phyloP scores from a whole-genome alignment of 2,888 invertebrate genomes.

The Abrostola tripartita region DNA sequence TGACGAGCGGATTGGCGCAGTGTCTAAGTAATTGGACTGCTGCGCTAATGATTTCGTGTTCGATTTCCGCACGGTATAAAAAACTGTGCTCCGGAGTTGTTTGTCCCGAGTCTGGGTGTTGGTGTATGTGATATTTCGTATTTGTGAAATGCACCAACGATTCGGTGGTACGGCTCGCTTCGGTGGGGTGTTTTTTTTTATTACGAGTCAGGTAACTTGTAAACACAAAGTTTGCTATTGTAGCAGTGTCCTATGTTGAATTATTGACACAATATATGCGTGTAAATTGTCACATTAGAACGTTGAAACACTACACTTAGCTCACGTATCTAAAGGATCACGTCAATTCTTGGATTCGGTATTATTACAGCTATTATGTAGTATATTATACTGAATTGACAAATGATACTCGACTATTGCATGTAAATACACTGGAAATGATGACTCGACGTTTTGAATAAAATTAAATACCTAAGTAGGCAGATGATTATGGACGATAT shows the following conservation, averaged over 20 bases:
- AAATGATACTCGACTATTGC: constrained; percentile 41
- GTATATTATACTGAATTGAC: constrained; percentile 21
- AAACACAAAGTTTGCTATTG: constrained; percentile 23
- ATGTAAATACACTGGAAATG: constrained; percentile 27
- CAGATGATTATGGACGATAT: constrained; percentile 11
- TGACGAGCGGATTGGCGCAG: constrained; percentile 1
- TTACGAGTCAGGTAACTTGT: no score
- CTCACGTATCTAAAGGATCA: constrained; percentile 33
- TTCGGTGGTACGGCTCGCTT: no score
- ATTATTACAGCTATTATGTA: constrained; percentile 28
- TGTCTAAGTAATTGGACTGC: no score
- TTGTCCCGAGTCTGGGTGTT: no score
- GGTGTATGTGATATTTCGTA: no score
- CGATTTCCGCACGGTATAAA: no score
- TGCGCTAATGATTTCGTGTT: no score
- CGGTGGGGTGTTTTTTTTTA: no score
- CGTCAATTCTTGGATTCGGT: constrained; percentile 38
- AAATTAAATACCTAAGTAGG: constrained; percentile 9
- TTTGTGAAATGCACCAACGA: not conserved
- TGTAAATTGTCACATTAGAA: constrained; percentile 41
- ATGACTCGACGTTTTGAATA: constrained; percentile 47
- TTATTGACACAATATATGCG: constrained; percentile 12
- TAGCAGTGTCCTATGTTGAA: constrained; percentile 11
- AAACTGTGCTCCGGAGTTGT: no score
- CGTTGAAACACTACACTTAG: constrained; percentile 37